Evolutionary conservation across 2,888 invertebrate genomes (phyloP), one percentile per base, ranked within the genome.

Genomic region (Keiferia lycopersicella): DNA sequence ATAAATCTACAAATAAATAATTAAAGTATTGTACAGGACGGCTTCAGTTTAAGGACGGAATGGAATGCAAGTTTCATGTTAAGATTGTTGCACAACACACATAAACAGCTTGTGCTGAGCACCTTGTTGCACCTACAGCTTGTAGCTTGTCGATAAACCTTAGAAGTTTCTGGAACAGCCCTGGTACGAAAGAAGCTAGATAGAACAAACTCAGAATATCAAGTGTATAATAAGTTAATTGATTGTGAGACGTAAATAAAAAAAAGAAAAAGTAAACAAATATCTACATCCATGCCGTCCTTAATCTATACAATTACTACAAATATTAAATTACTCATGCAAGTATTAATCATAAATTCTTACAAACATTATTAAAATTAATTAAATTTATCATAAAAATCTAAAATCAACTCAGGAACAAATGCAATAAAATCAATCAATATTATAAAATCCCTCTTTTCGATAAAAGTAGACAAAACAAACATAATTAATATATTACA

Each of bases 381-480:
- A 83, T 82, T 77, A 79, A 69, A 53, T 61, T 71, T 69, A 80
- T 80, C 71, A 80, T 89, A 90, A 91, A 89, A 90, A 89, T 89
- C 87, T 90, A 90, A 87, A 67, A 84, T 88, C 88, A 91, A 88
- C 86, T 91, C 91, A 91, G 91, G 91, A 91, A 91, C 91, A 91
- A 91, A 91, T 91, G 91, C 91, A 91, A 88, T 90, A 90, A 87
- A 90, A 88, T 90, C 87, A 81, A 87, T 88, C 84, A 84, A 87
- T 86, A 87, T 86, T 80, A 64, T 64, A 66, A 84, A 82, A 84
- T 22, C 79, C 78, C 68, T 70, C 68, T 81, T 87, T 87, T 86
- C 78, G 78, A 83, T 82, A 87, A 80, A 84, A 81, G 82, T 86
- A 81, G 80, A 83, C 79, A 84, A 80, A 82, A 83, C 80, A 81